Conservation (phyloP, 2,113 vertebrate species). For the Sula dactylatra region DNA sequence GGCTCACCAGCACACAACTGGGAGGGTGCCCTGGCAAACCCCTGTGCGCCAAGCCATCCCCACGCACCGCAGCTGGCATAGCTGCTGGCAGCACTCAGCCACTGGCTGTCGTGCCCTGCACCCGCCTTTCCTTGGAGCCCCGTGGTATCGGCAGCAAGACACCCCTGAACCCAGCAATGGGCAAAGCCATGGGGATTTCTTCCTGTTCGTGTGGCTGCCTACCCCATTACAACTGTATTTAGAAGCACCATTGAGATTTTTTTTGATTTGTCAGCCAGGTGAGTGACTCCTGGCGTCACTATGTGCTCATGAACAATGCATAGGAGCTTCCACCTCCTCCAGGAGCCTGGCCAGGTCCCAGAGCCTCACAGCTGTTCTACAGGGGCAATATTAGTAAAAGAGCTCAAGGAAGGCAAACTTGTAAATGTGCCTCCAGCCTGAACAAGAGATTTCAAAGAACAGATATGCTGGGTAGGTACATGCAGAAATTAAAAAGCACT, state of each 20-base stretch:
- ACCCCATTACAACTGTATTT: background rate
- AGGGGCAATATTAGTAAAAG: background rate
- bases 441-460: background rate
- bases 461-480: background rate
- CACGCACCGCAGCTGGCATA: fast-evolving
- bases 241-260: background rate
- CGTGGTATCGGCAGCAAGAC: fast-evolving
- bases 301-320: background rate
- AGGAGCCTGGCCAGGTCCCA: background rate
- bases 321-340: background rate
- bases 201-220: background rate
- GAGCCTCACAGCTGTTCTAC: background rate
- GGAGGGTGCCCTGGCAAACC: background rate
- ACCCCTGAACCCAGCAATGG: fast-evolving
- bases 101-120: background rate
- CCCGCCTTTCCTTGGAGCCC: background rate
- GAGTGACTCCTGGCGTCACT: background rate
- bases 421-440: background rate
- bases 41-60: fast-evolving
- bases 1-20: background rate
- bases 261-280: background rate
- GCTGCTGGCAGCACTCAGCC: background rate
- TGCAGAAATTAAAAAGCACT: background rate
- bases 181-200: background rate
- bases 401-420: background rate